A percentile compares a stretch with the other conserved stretches of the same genome.
These are phyloP conservation scores for Oreochromis mossambicus DNA, from an alignment of 2,797 vertebrate species.

Conservation along the genomic window DNA sequence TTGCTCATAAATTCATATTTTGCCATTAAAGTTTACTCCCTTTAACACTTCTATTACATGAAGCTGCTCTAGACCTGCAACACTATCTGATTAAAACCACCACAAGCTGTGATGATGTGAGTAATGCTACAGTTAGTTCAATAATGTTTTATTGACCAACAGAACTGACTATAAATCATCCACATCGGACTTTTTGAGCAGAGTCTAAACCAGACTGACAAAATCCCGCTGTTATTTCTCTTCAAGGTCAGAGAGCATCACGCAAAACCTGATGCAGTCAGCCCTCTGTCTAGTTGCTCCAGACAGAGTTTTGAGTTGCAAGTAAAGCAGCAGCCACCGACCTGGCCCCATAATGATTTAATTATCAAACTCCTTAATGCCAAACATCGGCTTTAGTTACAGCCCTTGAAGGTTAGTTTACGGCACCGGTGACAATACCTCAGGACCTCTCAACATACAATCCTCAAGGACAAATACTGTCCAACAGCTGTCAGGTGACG, in stretches of 20 bases:
- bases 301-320: slow-evolving; percentile 82
- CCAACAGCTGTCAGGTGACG: slow-evolving; percentile 62
- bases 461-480: slow-evolving; percentile 64
- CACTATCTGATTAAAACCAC: neutral
- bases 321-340: slow-evolving; percentile 73
- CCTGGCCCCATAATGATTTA: slow-evolving; percentile 83
- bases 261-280: slow-evolving; percentile 37
- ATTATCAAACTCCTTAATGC: slow-evolving; percentile 88
- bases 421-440: slow-evolving; percentile 77
- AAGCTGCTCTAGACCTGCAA: neutral
- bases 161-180: neutral
- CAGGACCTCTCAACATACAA: slow-evolving; percentile 75
- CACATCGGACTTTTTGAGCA: neutral
- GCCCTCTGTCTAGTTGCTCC: slow-evolving; percentile 56
- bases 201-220: neutral
- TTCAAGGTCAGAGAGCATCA: slow-evolving; percentile 45
- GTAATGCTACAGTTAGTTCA: neutral
- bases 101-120: neutral
- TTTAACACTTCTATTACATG: neutral
- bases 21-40: neutral
- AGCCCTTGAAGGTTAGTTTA: slow-evolving; percentile 79
- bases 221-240: neutral
- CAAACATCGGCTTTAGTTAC: slow-evolving; percentile 85
- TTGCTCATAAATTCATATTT: neutral
- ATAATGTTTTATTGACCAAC: neutral